phyloP scores from a whole-genome alignment of 2,797 vertebrate species.

The Catharus ustulatus region DNA sequence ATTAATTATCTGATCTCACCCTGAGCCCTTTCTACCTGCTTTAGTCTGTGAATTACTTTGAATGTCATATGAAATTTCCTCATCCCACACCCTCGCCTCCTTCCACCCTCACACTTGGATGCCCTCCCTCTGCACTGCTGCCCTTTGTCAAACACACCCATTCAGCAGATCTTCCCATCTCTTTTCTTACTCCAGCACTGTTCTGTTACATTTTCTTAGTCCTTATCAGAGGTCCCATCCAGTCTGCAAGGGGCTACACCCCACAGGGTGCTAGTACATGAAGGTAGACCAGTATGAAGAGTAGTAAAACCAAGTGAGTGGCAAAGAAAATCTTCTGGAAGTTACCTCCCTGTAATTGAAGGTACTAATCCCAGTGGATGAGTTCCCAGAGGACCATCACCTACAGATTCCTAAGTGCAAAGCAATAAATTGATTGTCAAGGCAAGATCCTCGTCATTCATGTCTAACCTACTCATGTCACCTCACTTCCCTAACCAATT shows the following conservation, averaged over 20 bases:
- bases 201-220: neutral
- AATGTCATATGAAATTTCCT: neutral
- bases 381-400: neutral
- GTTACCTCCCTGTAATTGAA: neutral
- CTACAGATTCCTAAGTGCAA: neutral
- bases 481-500: neutral
- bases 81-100: neutral
- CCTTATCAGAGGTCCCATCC: neutral
- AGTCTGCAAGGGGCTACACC: neutral
- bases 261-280: neutral
- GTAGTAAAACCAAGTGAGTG: neutral
- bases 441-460: neutral
- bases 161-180: neutral
- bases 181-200: neutral
- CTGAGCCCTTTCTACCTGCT: conserved; percentile 40
- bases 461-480: neutral
- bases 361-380: neutral
- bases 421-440: neutral
- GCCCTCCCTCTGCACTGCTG: neutral
- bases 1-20: conserved; percentile 67
- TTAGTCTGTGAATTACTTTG: conserved; percentile 35
- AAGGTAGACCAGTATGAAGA: neutral
- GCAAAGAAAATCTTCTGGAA: neutral
- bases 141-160: neutral
- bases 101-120: neutral